phyloP scores from a whole-genome alignment of 1,140 invertebrate genomes.

The Drosophila ohnishii region DNA sequence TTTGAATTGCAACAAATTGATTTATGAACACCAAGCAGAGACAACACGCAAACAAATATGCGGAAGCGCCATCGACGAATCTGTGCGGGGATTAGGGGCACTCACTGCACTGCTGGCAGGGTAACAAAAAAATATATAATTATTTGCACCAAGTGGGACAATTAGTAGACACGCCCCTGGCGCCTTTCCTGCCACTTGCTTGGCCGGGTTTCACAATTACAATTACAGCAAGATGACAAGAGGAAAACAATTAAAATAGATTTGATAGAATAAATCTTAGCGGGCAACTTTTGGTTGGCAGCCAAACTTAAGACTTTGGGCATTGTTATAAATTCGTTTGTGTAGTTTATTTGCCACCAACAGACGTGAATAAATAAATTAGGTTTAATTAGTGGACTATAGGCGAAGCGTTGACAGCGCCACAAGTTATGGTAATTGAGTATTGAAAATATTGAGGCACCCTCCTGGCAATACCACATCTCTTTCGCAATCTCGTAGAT shows the following conservation, averaged over 20 bases:
- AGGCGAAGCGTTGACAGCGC: constrained; percentile 29
- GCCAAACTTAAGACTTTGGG: constrained; percentile 49
- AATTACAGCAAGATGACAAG: constrained; percentile 54
- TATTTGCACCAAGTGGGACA: constrained; percentile 25
- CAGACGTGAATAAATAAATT: constrained; percentile 61
- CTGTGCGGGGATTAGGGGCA: constrained; percentile 23
- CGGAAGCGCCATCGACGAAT: constrained; percentile 47
- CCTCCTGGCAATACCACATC: constrained; percentile 15
- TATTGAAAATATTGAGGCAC: constrained; percentile 17
- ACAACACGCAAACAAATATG: constrained; percentile 43
- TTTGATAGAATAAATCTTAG: constrained; percentile 61
- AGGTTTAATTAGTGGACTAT: constrained; percentile 46
- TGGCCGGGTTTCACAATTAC: constrained; percentile 15
- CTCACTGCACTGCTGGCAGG: constrained; percentile 6
- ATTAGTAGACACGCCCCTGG: constrained; percentile 24
- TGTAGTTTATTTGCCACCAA: constrained; percentile 49
- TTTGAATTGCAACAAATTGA: constrained; percentile 74
- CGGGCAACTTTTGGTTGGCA: constrained; percentile 52
- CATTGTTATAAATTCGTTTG: constrained; percentile 68
- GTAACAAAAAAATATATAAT: constrained; percentile 4
- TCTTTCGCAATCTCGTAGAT: constrained; percentile 11
- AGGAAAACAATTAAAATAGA: constrained; percentile 48
- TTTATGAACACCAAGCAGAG: constrained; percentile 57
- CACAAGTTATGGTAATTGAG: constrained; percentile 12
- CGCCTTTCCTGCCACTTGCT: constrained; percentile 25